Evolutionary conservation across 2,797 vertebrate species (phyloP).

Genomic region (Protosalanx chinensis): DNA sequence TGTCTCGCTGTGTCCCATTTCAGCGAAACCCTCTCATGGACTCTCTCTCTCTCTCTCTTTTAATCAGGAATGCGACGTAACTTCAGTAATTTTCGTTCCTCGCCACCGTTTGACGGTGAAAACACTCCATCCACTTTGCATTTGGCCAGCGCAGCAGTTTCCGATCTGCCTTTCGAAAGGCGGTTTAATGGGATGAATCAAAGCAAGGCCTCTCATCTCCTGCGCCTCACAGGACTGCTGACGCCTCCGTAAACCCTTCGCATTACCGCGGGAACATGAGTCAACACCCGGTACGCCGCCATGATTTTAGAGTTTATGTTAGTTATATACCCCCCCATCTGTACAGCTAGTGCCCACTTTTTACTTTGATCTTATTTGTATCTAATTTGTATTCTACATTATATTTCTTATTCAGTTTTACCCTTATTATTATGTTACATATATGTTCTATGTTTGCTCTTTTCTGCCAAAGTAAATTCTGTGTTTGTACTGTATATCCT

Average conservation of each 20-base stretch:
- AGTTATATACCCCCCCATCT: too few species aligned
- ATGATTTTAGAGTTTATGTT: too few species aligned
- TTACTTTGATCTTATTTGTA: too few species aligned
- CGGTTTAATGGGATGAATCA: slow-evolving; percentile 36
- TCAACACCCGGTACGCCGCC: not conserved
- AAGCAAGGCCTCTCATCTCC: slow-evolving; percentile 29
- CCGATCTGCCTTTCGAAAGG: slow-evolving; percentile 36
- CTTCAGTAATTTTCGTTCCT: not conserved
- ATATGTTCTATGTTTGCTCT: too few species aligned
- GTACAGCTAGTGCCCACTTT: too few species aligned
- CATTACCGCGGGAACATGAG: slow-evolving; percentile 38
- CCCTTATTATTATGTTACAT: too few species aligned
- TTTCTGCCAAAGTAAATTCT: too few species aligned
- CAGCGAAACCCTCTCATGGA: too few species aligned
- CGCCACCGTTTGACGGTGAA: slow-evolving; percentile 26
- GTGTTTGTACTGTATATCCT: too few species aligned
- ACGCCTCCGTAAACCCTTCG: slow-evolving; percentile 34
- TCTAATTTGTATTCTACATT: too few species aligned
- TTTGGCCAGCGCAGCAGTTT: slow-evolving; percentile 58
- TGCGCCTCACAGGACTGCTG: slow-evolving; percentile 50
- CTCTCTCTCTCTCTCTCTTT: not conserved
- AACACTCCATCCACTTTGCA: slow-evolving; percentile 32
- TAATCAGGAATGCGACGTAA: not conserved
- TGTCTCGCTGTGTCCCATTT: too few species aligned
- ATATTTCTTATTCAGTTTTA: too few species aligned